Evolutionary conservation across 2,113 vertebrate genomes (phyloP).

Genomic region (Tyto alba): DNA sequence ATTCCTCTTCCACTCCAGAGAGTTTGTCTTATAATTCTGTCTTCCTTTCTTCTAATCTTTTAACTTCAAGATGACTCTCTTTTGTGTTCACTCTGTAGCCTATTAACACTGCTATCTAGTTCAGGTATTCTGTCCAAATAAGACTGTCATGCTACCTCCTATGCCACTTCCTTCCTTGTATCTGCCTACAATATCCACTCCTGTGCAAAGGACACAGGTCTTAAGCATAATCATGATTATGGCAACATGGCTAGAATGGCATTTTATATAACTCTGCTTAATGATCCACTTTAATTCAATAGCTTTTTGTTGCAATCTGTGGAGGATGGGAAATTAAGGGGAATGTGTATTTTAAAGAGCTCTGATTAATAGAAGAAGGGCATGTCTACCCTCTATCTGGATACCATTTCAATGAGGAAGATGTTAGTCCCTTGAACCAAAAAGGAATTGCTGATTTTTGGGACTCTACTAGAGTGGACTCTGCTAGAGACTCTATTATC

Average conservation of each 20-base stretch:
- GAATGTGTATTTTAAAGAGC: not conserved
- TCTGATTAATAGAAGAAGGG: not conserved
- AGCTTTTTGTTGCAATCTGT: not conserved
- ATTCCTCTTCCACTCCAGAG: fast-evolving
- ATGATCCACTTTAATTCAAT: not conserved
- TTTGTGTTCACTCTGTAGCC: not conserved
- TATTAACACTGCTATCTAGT: not conserved
- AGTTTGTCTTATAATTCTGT: not conserved
- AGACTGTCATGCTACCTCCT: not conserved
- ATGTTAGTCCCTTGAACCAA: not conserved
- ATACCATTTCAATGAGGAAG: not conserved
- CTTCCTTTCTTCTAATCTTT: not conserved
- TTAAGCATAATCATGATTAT: not conserved
- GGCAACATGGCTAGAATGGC: not conserved
- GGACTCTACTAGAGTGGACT: not conserved
- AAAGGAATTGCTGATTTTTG: not conserved
- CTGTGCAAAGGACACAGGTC: not conserved
- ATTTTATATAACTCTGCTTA: not conserved
- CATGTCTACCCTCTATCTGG: not conserved
- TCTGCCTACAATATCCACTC: not conserved
- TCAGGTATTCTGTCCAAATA: not conserved
- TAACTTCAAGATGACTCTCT: not conserved
- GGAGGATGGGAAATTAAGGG: not conserved
- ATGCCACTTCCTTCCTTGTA: not conserved
- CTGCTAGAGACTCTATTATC: no score